Percentiles rank a stretch among this genome's conserved stretches.
Evolutionary conservation across 2,797 vertebrate species (phyloP).

Genomic region (Periparus ater): DNA sequence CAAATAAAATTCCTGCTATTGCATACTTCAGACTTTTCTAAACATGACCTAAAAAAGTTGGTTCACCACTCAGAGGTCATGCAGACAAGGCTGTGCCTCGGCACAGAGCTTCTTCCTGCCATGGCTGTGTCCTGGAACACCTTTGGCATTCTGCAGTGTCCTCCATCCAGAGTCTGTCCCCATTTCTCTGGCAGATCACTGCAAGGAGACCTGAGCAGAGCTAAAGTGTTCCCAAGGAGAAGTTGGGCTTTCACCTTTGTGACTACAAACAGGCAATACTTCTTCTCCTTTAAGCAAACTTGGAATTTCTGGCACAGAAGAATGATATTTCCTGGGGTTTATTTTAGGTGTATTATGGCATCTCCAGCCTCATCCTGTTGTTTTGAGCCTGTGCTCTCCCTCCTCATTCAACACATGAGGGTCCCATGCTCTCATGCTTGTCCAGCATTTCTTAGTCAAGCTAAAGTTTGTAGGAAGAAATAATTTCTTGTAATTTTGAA

Average conservation of each 20-base stretch:
- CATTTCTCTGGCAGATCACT: background rate
- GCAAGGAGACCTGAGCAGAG: background rate
- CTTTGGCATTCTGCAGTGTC: background rate
- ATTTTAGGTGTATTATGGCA: background rate
- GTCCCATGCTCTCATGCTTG: background rate
- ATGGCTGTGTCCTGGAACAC: background rate
- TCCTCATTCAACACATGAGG: background rate
- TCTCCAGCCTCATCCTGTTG: background rate
- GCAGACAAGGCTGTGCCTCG: background rate
- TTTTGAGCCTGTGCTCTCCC: background rate
- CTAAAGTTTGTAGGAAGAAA: background rate
- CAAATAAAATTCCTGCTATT: background rate
- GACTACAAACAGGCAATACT: background rate
- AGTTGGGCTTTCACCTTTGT: background rate
- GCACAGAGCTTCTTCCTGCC: background rate
- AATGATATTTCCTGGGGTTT: background rate
- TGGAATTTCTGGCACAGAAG: background rate
- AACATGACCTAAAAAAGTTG: background rate
- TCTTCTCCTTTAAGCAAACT: background rate
- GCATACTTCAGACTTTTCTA: background rate
- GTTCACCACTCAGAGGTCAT: background rate
- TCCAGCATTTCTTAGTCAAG: background rate
- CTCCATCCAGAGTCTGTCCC: rapidly evolving
- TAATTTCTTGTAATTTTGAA: background rate
- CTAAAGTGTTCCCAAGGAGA: background rate